These are phyloP conservation scores for Acanthococcus lagerstroemiae DNA, from an alignment of 2,888 invertebrate genomes.

Conservation along the genomic window DNA sequence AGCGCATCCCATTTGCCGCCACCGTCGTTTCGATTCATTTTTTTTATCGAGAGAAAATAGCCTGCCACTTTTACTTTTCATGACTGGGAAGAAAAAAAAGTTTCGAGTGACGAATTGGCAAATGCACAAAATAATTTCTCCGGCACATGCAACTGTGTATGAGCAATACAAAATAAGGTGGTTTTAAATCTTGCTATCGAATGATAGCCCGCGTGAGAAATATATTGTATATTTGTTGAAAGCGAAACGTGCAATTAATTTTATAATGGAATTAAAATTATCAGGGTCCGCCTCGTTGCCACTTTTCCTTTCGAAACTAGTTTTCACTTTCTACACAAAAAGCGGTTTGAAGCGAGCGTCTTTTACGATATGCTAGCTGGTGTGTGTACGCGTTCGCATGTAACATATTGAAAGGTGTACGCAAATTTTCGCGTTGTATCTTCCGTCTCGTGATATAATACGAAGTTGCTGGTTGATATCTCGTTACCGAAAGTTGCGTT, in stretches of 20 bases:
- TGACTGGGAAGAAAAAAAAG: slow-evolving; percentile 7
- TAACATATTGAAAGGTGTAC: too few species aligned
- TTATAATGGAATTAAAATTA: slow-evolving; percentile 31
- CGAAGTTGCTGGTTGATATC: too few species aligned
- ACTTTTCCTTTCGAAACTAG: slow-evolving; percentile 31
- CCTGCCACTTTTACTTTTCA: too few species aligned
- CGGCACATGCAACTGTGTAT: background rate
- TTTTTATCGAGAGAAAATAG: too few species aligned
- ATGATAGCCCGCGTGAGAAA: slow-evolving; percentile 28
- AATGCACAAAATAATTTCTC: slow-evolving; percentile 29
- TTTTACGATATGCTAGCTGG: slow-evolving; percentile 6
- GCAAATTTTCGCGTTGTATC: too few species aligned
- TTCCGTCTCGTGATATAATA: too few species aligned
- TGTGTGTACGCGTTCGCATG: background rate
- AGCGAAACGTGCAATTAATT: slow-evolving; percentile 31
- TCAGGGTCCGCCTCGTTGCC: slow-evolving; percentile 29
- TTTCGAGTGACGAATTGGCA: slow-evolving; percentile 24
- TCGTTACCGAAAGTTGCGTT: too few species aligned
- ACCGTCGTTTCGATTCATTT: too few species aligned
- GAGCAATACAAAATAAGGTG: slow-evolving; percentile 9
- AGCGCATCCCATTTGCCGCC: too few species aligned
- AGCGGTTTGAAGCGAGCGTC: slow-evolving; percentile 27
- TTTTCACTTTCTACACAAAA: slow-evolving; percentile 30
- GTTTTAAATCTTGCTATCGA: slow-evolving; percentile 16
- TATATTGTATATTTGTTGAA: slow-evolving; percentile 25